Conservation (phyloP, 2,113 vertebrate genomes). For the Aramus guarauna region DNA sequence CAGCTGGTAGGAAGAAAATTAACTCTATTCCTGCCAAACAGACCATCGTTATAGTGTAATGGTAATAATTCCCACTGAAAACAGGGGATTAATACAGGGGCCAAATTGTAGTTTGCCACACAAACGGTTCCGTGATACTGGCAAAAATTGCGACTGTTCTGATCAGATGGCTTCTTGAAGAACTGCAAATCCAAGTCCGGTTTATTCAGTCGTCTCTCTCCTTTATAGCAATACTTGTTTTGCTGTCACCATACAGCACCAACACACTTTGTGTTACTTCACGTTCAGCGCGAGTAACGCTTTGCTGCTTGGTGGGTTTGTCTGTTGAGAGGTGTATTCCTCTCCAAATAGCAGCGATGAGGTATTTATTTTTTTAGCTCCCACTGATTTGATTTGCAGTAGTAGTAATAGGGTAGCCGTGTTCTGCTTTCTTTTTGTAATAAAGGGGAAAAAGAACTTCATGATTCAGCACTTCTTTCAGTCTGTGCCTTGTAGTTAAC, state of each 20-base stretch:
- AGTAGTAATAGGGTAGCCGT: rapidly evolving
- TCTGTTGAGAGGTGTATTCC: not conserved
- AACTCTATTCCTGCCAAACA: not conserved
- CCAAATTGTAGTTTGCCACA: not conserved
- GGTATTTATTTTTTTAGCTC: too few species aligned
- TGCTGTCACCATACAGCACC: not conserved
- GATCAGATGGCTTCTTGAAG: not conserved
- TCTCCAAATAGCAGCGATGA: not conserved
- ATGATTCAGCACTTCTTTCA: not conserved
- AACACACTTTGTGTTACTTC: rapidly evolving
- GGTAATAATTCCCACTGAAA: not conserved
- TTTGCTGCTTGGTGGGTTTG: not conserved
- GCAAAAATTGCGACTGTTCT: not conserved
- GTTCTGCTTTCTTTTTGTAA: not conserved
- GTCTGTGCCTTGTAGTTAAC: not conserved
- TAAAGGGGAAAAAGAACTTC: not conserved
- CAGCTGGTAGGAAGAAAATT: too few species aligned
- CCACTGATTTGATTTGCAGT: not conserved
- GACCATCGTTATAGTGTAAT: not conserved
- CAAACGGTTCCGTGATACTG: rapidly evolving
- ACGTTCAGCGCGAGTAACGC: rapidly evolving
- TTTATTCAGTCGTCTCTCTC: not conserved
- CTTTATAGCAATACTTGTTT: rapidly evolving
- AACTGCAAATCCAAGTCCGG: rapidly evolving
- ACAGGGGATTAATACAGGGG: not conserved